phyloP scores from a whole-genome alignment of 2,113 vertebrate species.

The Aldabrachelys gigantea region DNA sequence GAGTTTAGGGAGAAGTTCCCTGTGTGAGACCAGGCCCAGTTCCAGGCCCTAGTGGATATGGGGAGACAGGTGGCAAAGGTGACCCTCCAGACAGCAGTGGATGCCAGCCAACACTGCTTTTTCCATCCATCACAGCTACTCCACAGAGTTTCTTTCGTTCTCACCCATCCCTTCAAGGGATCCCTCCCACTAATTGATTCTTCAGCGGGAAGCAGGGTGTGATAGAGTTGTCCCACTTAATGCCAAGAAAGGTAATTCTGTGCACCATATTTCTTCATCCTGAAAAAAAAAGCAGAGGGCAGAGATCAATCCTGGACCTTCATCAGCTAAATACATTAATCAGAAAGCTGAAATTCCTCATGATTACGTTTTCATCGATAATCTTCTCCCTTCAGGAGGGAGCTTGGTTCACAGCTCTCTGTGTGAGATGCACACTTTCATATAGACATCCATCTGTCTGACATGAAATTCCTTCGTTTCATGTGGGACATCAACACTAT shows the following conservation, averaged over 20 bases:
- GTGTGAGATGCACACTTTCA: not conserved
- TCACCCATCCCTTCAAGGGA: too few species aligned
- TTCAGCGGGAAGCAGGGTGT: not conserved
- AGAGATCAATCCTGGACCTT: not conserved
- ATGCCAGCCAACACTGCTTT: not conserved
- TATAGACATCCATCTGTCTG: not conserved
- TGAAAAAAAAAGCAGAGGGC: not conserved
- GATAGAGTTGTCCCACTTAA: not conserved
- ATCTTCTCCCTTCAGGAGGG: not conserved
- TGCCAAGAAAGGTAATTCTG: not conserved
- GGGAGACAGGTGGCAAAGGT: not conserved
- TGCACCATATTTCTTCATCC: not conserved
- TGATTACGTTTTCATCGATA: not conserved
- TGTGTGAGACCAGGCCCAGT: too few species aligned
- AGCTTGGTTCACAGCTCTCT: not conserved
- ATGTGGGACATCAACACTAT: not conserved
- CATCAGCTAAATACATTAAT: not conserved
- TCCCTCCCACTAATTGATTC: not conserved
- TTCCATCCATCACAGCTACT: too few species aligned
- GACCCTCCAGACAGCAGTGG: not conserved
- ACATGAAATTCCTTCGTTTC: not conserved
- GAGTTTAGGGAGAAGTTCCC: too few species aligned
- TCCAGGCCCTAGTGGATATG: too few species aligned
- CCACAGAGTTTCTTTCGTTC: too few species aligned
- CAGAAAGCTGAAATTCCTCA: too few species aligned